Base-by-base conservation (phyloP, 2,113 vertebrate genomes). In the Ciconia stormi region DNA sequence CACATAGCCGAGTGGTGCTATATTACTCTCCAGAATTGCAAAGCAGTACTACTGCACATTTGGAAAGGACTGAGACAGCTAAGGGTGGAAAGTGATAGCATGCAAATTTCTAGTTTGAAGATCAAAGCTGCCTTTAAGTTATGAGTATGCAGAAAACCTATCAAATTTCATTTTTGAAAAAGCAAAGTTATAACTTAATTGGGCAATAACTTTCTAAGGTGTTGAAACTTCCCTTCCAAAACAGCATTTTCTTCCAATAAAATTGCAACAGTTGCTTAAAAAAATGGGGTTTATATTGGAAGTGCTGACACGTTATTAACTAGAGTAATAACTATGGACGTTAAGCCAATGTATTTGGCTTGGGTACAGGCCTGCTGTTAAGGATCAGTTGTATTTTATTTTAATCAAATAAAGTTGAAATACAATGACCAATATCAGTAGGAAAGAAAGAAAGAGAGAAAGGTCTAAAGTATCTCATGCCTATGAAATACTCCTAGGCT, bases 21-120 rank as follows among this genome's bases (percentile, higher is more conserved):
- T 50, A 52, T 13, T 79, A 79, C 50, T 36, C 58, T 93, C 27
- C 89, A 87, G 74, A 66, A 82, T 1, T 73, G 50, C 78, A 86
- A 66, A 97, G 72, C 90, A 36, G 58, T 79, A 44, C 34, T 74
- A 84, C 27, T 79, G 50, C 89, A 67, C 93, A 82, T 42, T 82
- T 82, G 90, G 95, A 66, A 69, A 94, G 67, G 74, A 67, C 65
- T 83, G 66, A 83, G 44, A 40, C 21, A 19, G 78, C 53, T 50
- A 58, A 82, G 44, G 69, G 82, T 21, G 30, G 42, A 36, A 73
- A 67, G 67, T 21, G 65, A 90, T 23, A 77, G 66, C 83, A 92
- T 59, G 90, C 93, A 96, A 79, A 52, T 78, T 66, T 93, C 62
- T 84, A 76, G 58, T 66, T 42, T 70, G 76, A 87, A 87, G 90